These are phyloP conservation scores for Tychaedon coryphoeus DNA, from an alignment of 2,113 vertebrate species.

Conservation along the genomic window DNA sequence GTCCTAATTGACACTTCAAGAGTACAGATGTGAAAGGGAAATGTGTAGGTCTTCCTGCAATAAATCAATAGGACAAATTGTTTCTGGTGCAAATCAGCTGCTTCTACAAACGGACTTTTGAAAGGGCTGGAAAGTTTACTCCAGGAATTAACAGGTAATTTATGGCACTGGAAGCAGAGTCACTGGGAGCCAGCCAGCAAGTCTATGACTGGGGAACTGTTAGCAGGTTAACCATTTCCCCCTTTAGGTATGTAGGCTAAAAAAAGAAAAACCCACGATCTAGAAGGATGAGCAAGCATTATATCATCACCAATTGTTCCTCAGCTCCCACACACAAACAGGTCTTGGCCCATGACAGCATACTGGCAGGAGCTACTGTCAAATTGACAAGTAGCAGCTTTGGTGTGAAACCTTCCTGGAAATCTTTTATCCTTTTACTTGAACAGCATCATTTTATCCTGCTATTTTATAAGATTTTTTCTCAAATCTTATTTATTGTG, in stretches of 20 bases:
- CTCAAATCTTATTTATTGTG: not conserved
- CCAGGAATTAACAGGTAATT: not conserved
- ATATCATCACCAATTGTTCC: slow-evolving; percentile 8
- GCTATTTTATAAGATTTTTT: not conserved
- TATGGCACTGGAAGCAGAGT: not conserved
- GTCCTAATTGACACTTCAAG: not conserved
- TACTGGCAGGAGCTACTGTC: not conserved
- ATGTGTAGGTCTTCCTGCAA: not conserved
- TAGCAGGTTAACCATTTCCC: not conserved
- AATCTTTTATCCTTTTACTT: not conserved
- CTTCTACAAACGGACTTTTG: not conserved
- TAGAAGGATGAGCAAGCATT: slow-evolving; percentile 22
- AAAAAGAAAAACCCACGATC: not conserved
- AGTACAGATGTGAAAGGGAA: not conserved
- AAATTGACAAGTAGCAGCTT: not conserved
- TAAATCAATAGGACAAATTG: not conserved
- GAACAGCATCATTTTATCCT: not conserved
- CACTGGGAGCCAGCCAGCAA: not conserved
- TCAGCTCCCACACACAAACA: slow-evolving; percentile 21
- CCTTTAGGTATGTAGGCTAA: not conserved
- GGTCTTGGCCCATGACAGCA: not conserved
- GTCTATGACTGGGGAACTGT: not conserved
- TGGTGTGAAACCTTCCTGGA: not conserved
- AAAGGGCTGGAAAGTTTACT: not conserved
- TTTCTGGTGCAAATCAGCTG: not conserved